Conservation (phyloP, 2,888 invertebrate species). For the Rhaphigaster nebulosa region DNA sequence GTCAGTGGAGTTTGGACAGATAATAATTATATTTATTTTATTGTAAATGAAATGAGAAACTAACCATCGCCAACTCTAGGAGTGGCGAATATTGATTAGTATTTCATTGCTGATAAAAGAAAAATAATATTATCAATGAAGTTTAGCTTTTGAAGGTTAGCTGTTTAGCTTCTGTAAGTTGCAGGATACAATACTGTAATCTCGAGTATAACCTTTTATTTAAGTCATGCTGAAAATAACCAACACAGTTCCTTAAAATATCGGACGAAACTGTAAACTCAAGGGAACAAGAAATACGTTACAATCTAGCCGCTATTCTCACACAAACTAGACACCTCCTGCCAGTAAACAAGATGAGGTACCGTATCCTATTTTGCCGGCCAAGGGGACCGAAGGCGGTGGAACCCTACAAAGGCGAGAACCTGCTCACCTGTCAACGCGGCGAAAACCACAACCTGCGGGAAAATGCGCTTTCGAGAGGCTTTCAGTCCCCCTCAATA, state of each 20-base stretch:
- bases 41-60: no score
- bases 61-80: no score
- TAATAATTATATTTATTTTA: no score
- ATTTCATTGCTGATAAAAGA: no score
- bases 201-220: no score
- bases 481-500: background rate
- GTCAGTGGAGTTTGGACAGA: no score
- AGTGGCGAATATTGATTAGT: no score
- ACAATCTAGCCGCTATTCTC: background rate
- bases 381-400: background rate
- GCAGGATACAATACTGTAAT: no score
- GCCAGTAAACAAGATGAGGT: background rate
- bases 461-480: background rate
- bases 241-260: background rate
- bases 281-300: background rate
- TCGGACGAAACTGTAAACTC: background rate
- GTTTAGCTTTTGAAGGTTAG: no score
- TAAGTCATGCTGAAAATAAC: background rate
- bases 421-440: conserved; percentile 6
- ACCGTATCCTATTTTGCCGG: background rate
- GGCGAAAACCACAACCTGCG: background rate
- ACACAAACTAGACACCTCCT: background rate
- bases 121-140: no score
- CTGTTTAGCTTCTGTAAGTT: no score
- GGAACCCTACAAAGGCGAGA: background rate